Base-by-base conservation (phyloP, 1,140 invertebrate genomes). In the Oryctes rhinoceros region DNA sequence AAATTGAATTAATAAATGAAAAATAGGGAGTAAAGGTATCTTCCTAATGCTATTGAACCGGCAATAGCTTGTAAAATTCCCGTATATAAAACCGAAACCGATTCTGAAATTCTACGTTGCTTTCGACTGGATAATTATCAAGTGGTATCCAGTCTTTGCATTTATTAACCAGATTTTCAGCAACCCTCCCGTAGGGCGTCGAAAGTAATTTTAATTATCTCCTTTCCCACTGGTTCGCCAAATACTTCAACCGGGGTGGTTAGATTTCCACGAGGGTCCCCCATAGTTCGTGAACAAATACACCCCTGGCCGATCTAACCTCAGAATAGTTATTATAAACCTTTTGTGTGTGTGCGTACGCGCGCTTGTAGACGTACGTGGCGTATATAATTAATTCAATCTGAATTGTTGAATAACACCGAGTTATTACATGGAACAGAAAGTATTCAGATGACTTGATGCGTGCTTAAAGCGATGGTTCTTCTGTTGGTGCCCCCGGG, bases 341-440 rank as follows among this genome's bases (percentile, higher is more conserved):
- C 49, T 53, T 53, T 13, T 13, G 13, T 53, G n/a, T 53, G 4
- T 53, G 49, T 53, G n/a, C 13, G 39, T 44, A 10, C 39, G 39
- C 24, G 24, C 24, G 24, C 24, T 44, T 44, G 9, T 44, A 44
- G 5, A 10, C 39, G 13, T 53, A 13, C 9, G 13, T 18, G 49
- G 9, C 49, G n/a, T 53, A 53, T 53, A 53, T 53, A 53, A 53
- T 53, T 53, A 53, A 53, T 53, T 53, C 49, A 53, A 53, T 53
- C 49, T 53, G 49, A 53, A 53, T 53, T 53, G 49, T 53, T 53
- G 49, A 53, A 53, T 53, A 53, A 53, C 49, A 53, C 49, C 49
- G n/a, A 53, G 49, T 53, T 53, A 53, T 53, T 53, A 53, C 49
- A 53, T 18, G 49, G 49, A 53, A 53, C 49, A 53, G 49, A 53